phyloP scores from a whole-genome alignment of 2,888 invertebrate species.

The Hartigia nigra region DNA sequence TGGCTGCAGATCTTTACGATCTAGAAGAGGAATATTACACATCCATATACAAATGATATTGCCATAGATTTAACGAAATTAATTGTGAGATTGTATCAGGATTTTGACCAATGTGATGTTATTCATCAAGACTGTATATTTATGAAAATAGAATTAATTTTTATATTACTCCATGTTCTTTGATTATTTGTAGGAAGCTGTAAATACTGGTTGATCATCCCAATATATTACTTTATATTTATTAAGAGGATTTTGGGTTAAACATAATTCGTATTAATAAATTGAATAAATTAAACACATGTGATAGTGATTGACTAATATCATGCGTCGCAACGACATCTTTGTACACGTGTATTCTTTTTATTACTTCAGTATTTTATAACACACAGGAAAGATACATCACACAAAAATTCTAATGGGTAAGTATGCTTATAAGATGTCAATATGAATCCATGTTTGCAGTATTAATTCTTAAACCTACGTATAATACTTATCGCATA shows the following conservation, averaged over 20 bases:
- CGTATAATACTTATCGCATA: constrained; percentile 42
- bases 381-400: constrained; percentile 59
- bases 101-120: background rate
- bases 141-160: constrained; percentile 49
- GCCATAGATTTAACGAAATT: background rate
- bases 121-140: constrained; percentile 40
- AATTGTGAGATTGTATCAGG: background rate
- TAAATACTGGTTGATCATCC: background rate
- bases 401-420: constrained; percentile 57
- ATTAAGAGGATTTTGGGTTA: constrained; percentile 2
- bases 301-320: background rate
- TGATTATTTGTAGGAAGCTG: background rate
- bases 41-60: constrained; percentile 78
- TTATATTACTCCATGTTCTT: constrained; percentile 27
- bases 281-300: constrained; percentile 2
- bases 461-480: constrained; percentile 50
- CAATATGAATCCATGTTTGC: constrained; percentile 50
- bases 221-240: background rate
- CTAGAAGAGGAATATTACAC: constrained; percentile 94
- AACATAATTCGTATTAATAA: background rate
- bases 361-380: constrained; percentile 56
- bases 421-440: constrained; percentile 54
- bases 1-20: constrained; percentile 93
- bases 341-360: constrained; percentile 19
- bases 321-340: background rate